Evolutionary conservation across 1,140 invertebrate genomes (phyloP).

Genomic region (Drosophila ananassae): DNA sequence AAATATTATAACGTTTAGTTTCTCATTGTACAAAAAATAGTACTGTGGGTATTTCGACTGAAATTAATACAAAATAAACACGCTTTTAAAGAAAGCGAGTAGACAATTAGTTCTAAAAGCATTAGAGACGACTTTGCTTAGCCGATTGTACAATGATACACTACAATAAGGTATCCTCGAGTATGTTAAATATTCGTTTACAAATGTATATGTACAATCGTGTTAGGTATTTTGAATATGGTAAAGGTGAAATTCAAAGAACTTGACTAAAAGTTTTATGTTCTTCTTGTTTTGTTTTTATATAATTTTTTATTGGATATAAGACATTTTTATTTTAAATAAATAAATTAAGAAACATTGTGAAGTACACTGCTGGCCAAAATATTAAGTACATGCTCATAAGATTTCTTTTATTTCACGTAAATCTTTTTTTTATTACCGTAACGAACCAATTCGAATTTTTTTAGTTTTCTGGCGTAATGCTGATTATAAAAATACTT

Average conservation of each 20-base stretch:
- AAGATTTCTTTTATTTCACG: too few relatives aligned
- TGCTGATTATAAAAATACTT: too few relatives aligned
- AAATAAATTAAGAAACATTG: slow-evolving; percentile 58
- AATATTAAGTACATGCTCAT: too few relatives aligned
- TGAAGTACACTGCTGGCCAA: too few relatives aligned
- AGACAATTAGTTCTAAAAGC: slow-evolving; percentile 35
- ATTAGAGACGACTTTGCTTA: slow-evolving; percentile 9
- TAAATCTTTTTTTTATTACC: too few relatives aligned
- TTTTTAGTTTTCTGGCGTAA: too few relatives aligned
- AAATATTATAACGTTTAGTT: neutral
- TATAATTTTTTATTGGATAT: slow-evolving; percentile 43
- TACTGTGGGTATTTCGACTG: slow-evolving; percentile 58
- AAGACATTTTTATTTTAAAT: slow-evolving; percentile 57
- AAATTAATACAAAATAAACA: slow-evolving; percentile 44
- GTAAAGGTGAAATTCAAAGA: slow-evolving; percentile 79
- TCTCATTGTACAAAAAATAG: slow-evolving; percentile 39
- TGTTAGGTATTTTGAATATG: slow-evolving; percentile 78
- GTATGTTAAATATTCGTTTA: slow-evolving; percentile 55
- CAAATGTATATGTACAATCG: slow-evolving; percentile 51
- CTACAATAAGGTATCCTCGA: slow-evolving; percentile 22
- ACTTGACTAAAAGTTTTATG: slow-evolving; percentile 77
- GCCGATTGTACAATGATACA: slow-evolving; percentile 21
- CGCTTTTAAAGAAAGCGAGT: slow-evolving; percentile 48
- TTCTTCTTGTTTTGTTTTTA: slow-evolving; percentile 63
- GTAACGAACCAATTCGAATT: too few relatives aligned